Conservation (phyloP, 1,140 invertebrate genomes). For the Triops longicaudatus region DNA sequence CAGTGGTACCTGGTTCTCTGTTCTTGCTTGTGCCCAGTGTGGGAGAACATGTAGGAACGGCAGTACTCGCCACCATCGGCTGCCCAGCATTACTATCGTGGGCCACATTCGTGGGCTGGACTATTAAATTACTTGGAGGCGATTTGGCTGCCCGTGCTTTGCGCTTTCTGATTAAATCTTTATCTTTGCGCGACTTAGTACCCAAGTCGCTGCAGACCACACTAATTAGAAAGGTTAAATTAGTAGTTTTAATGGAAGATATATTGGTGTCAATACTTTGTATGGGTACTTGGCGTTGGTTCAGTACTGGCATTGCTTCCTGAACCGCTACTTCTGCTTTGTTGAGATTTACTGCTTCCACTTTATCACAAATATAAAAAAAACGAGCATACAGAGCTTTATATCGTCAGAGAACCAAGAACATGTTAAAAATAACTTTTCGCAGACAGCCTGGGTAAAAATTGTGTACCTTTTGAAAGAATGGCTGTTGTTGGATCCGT, state of each 20-base stretch:
- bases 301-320: conserved; percentile 50
- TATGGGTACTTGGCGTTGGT: conserved; percentile 45
- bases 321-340: conserved; percentile 69
- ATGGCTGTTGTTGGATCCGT: conserved; percentile 61
- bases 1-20: neutral
- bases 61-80: neutral
- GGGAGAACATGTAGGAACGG: neutral
- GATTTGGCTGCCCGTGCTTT: neutral
- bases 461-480: conserved; percentile 56
- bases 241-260: conserved; percentile 16
- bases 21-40: neutral
- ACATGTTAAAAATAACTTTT: conserved; percentile 23
- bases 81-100: conserved; percentile 9
- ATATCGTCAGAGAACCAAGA: too few relatives aligned
- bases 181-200: conserved; percentile 35
- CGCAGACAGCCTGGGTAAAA: conserved; percentile 23
- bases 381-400: too few relatives aligned
- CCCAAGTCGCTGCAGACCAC: conserved; percentile 32
- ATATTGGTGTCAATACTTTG: conserved; percentile 18
- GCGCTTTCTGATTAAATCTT: conserved; percentile 22
- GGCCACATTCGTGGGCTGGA: neutral
- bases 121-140: neutral
- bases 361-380: conserved; percentile 43
- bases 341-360: conserved; percentile 63
- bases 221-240: conserved; percentile 19